Base-by-base conservation (phyloP, 2,888 invertebrate genomes). In the Phasia obesa region DNA sequence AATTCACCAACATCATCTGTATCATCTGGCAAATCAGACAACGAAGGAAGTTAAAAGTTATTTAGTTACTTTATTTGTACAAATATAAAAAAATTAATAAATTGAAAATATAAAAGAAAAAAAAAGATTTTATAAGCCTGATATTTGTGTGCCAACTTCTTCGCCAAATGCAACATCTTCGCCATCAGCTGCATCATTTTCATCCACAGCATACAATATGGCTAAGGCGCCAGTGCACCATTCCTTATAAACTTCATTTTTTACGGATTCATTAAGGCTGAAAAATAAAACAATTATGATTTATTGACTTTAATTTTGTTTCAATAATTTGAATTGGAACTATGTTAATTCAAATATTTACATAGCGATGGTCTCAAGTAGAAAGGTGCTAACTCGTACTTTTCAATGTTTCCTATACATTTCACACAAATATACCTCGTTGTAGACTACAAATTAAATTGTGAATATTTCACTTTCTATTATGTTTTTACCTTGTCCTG, bases 211-310 rank as follows among this genome's bases (percentile, higher is more conserved):
- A 60, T 88, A 88, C 0, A 90, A 86, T 64, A 89, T 85, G 9
- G 71, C 57, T 1, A 87, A 76, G 6, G 88, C 84, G 4, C 86
- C 85, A 55, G 87, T 87, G 17, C 88, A 87, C 77, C 88, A 87
- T 0, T 85, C 86, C 0, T 84, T 85, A 55, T 87, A 59, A 44
- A 86, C 81, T 2, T 87, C 84, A 0, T 85, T 84, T 7, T 85
- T 83, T 9, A 87, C 69, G 9, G 85, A 84, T 1, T 88, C 86
- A 3, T 86, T 86, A 2, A 88, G 70, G 44, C 79, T 81, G 31
- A 25, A 23, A 35, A 42, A 4, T 5, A 74, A 78, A 82, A 62
- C 7, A 65, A 27, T 25, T 1, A 13, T 42, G n/a, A 11, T 35
- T 35, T 4, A 35, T 6, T 27, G n/a, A 4, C 27, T 27, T 27